Evolutionary conservation across 2,797 vertebrate genomes (phyloP), one percentile per base, ranked within the genome.

Genomic region (Antrozous pallidus): DNA sequence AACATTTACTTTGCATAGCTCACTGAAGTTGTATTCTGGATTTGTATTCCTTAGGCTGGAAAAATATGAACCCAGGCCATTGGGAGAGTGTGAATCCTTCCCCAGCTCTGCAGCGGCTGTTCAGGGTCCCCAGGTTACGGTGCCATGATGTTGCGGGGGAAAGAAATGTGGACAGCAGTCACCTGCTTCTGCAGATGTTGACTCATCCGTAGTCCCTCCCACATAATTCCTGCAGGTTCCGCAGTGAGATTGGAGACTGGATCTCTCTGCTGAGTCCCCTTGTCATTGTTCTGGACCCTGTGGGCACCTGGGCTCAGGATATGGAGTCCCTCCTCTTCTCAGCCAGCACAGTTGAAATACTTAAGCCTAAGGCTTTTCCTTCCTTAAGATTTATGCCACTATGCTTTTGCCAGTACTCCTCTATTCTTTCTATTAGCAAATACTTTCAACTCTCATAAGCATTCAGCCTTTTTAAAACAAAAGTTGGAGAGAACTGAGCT

Each of bases 1-100:
- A 61, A 86, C 56, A 58, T 73, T 88, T 93, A 49, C 49, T 67
- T 83, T 45, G 58, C 38, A 24, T 91, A 67, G 56, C 58, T 91
- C 33, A 18, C n/a, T 8, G 65, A 84, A 65, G 36, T 74, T 78
- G 31, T n/a, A 84, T 69, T 91, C n/a, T 91, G 42, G 56, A 51
- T 70, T 78, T 84, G 4, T 83, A 28, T 75, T 85, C 49, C 17
- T 18, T 1, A 40, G 36, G 31, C 12, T 81, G 2, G 77, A 74
- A 78, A 94, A 87, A 51, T 65, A 86, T 7, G 65, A 56, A 61
- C 0, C 69, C 58, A 71, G 80, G 38, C 3, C 47, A 17, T 45
- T 56, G 24, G 31, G 54, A 42, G 49, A 22, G 6, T 65, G 42
- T 54, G 38, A 56, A 33, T 12, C 10, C 6, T 93, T 38, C 16